Base-by-base conservation (phyloP, 1,140 invertebrate genomes). In the Stegodyphus mimosarum region DNA sequence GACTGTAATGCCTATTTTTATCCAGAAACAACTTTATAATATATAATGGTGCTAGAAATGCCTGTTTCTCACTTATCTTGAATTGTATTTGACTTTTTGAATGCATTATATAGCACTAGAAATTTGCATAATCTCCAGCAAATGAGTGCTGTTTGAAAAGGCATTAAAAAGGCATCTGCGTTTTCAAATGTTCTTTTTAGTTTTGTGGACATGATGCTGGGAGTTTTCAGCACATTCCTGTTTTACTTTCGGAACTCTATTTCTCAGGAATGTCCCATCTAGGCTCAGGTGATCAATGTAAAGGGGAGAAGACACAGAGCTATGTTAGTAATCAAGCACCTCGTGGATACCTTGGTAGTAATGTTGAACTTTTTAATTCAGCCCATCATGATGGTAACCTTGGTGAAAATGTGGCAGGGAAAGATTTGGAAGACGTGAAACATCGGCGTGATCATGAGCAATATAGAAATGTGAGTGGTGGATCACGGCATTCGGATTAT, bases 251-350 rank as follows among this genome's bases (percentile, higher is more conserved):
- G 33, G 71, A 83, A 48, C 71, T 74, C 49, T 6, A 74, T 66
- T 83, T 66, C 80, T 72, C 80, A 83, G 80, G 80, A 83, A 83
- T 83, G 80, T 83, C 80, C 71, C 80, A 74, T 73, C 53, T 83
- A 83, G 50, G 71, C 17, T 67, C 80, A 18, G 66, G 49, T 72
- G 80, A 83, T 63, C 69, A 33, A 83, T 66, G 60, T 15, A 83
- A 83, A 83, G 80, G 80, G 55, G 80, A 73, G 80, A 81, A 81
- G 78, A 55, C 55, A 71, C 79, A 81, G 69, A 83, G 71, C n/a
- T 74, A 83, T 83, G 71, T 66, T 10, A 73, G n/a, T 17, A 80
- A 17, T 50, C 80, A 74, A 66, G 11, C 55, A 52, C 53, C 53
- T 52, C 70, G 60, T 50, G 78, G 67, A 60, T 80, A 80, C 55